phyloP scores from a whole-genome alignment of 2,797 vertebrate species.

The Squalus acanthias region DNA sequence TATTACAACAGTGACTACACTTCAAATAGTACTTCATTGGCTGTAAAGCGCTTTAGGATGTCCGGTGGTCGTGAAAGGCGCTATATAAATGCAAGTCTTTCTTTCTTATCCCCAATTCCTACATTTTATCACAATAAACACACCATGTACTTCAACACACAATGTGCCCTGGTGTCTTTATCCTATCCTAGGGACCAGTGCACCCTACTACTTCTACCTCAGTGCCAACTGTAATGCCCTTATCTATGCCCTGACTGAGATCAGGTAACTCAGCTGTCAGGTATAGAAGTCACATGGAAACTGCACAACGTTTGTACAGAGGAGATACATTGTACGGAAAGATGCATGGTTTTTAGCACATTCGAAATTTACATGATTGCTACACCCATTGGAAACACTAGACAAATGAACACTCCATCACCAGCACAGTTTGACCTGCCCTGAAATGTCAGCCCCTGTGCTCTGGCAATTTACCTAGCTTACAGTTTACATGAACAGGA shows the following conservation, averaged over 20 bases:
- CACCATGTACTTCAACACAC: too few relatives aligned
- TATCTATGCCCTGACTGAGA: neutral
- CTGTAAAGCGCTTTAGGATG: too few relatives aligned
- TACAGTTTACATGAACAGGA: neutral
- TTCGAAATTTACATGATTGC: neutral
- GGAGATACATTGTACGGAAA: neutral
- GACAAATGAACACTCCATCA: neutral
- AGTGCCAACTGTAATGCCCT: neutral
- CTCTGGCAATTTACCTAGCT: neutral
- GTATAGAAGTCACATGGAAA: neutral
- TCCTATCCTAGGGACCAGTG: too few relatives aligned
- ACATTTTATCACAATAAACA: too few relatives aligned
- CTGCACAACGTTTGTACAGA: neutral
- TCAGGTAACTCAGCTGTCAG: neutral
- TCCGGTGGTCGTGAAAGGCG: too few relatives aligned
- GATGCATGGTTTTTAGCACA: neutral
- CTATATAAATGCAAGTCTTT: too few relatives aligned
- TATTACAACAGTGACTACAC: too few relatives aligned
- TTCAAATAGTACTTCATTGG: too few relatives aligned
- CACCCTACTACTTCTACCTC: too few relatives aligned
- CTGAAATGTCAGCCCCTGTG: neutral
- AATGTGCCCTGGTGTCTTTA: too few relatives aligned
- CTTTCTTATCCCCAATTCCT: too few relatives aligned
- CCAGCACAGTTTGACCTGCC: neutral
- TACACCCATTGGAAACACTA: neutral